phyloP scores from a whole-genome alignment of 2,113 vertebrate species.

The Lonchura striata region DNA sequence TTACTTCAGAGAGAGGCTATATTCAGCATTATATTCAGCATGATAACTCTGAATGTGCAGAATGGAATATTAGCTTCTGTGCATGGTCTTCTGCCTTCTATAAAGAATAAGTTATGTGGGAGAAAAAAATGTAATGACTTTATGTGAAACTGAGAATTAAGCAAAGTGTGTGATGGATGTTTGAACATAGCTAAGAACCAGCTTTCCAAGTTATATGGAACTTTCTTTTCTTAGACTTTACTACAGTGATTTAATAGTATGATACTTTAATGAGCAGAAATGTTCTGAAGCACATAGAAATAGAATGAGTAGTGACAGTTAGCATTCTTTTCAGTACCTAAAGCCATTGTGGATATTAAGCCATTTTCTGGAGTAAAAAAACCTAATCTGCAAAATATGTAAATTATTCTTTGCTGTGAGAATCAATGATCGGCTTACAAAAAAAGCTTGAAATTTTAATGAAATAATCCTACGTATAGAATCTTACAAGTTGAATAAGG shows the following conservation, averaged over 20 bases:
- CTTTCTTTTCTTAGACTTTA: neutral
- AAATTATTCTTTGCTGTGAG: neutral
- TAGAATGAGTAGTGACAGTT: neutral
- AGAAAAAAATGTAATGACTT: neutral
- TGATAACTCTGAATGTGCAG: neutral
- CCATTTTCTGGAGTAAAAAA: neutral
- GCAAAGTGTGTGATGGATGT: neutral
- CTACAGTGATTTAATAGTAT: neutral
- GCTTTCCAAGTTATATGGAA: neutral
- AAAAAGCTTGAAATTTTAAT: neutral
- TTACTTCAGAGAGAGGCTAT: neutral
- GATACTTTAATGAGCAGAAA: neutral
- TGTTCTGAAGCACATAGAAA: neutral
- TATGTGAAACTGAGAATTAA: conserved; percentile 4
- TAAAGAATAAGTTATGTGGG: neutral
- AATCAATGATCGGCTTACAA: neutral
- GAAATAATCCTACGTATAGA: neutral
- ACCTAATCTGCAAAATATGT: neutral
- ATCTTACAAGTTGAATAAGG: neutral
- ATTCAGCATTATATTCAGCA: neutral
- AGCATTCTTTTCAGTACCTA: neutral
- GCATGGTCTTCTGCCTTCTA: conserved; percentile 5
- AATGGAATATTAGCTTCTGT: neutral
- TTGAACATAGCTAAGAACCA: neutral
- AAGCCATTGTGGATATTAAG: neutral